Evolutionary conservation across 2,113 vertebrate genomes (phyloP).

Genomic region (Colistium nudipinnis): DNA sequence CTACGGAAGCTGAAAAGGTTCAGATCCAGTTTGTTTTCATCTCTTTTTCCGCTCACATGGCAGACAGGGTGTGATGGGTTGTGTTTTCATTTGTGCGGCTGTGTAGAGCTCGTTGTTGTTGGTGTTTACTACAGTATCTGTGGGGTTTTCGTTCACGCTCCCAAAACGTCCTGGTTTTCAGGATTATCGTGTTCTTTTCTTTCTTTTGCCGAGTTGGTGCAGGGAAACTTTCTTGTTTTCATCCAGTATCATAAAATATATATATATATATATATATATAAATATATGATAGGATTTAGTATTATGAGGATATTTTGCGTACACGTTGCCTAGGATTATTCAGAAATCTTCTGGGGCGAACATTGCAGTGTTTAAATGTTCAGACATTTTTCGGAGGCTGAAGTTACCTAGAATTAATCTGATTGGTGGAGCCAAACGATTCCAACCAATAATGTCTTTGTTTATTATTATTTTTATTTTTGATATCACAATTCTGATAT

Average conservation of each 20-base stretch:
- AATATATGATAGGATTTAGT: too few species aligned
- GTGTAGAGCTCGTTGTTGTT: constrained; percentile 37
- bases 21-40: constrained; percentile 54
- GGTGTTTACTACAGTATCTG: constrained; percentile 49
- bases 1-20: constrained; percentile 20
- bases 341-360: not conserved
- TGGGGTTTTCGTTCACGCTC: constrained; percentile 62
- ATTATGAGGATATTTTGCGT: not conserved
- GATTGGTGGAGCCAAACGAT: not conserved
- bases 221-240: constrained; percentile 4
- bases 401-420: not conserved
- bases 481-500: not conserved
- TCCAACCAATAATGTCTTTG: not conserved
- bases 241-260: too few species aligned
- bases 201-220: constrained; percentile 8
- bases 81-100: constrained; percentile 43
- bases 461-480: not conserved
- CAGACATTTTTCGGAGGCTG: constrained; percentile 26
- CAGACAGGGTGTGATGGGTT: constrained; percentile 80
- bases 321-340: not conserved
- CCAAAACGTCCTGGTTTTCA: not conserved
- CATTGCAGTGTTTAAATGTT: not conserved
- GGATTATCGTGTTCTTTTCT: not conserved
- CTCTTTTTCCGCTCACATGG: constrained; percentile 50
- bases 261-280: too few species aligned